A percentile compares a stretch with the other conserved stretches of the same genome.
Evolutionary conservation across 2,797 vertebrate species (phyloP).

Genomic region (Sebastes umbrosus): DNA sequence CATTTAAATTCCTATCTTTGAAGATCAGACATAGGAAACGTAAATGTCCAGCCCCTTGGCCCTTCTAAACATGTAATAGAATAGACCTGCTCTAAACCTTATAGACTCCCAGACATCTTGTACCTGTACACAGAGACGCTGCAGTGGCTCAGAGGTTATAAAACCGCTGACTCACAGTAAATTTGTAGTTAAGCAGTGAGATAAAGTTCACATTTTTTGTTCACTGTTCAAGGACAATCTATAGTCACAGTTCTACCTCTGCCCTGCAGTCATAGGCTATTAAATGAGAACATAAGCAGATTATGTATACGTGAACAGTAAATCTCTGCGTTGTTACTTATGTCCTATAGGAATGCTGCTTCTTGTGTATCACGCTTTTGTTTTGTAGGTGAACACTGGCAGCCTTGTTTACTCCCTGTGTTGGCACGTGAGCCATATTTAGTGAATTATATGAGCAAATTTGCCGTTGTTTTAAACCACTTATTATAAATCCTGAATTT

Average conservation of each 20-base stretch:
- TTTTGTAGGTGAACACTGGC: constrained; percentile 49
- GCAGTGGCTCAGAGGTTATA: neutral
- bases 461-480: neutral
- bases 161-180: neutral
- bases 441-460: neutral
- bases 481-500: neutral
- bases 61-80: neutral
- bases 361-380: constrained; percentile 35
- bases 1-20: too few relatives aligned
- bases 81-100: too few relatives aligned
- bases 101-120: neutral
- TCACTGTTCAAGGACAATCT: neutral
- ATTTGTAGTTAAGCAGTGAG: neutral
- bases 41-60: too few relatives aligned
- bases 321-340: constrained; percentile 47
- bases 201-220: neutral
- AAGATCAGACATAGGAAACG: too few relatives aligned
- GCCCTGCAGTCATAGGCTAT: neutral
- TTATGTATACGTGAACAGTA: constrained; percentile 48
- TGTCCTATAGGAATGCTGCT: constrained; percentile 8
- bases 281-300: constrained; percentile 58
- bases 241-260: neutral
- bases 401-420: constrained; percentile 36
- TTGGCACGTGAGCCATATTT: constrained; percentile 6
- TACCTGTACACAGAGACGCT: neutral